phyloP scores from a whole-genome alignment of 64 coral and sea anemone genomes.

The Acropora tenuis region DNA sequence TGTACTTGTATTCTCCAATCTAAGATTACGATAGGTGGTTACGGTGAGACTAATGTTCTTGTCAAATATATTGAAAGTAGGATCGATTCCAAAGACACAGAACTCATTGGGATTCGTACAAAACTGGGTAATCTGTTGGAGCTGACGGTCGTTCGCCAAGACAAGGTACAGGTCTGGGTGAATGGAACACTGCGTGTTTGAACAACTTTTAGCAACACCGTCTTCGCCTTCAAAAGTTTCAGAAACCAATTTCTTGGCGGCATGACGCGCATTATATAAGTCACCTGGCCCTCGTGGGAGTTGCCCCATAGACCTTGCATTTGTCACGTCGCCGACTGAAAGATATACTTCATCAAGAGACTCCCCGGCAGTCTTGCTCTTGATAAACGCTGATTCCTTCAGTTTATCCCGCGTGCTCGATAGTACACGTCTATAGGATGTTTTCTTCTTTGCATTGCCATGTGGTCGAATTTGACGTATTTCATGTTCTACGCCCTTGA shows the following conservation, averaged over 20 bases:
- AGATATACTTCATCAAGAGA: constrained; percentile 59
- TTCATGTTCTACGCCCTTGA: constrained; percentile 64
- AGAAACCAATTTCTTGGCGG: constrained; percentile 20
- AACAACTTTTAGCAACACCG: constrained; percentile 11
- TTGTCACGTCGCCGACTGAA: constrained; percentile 54
- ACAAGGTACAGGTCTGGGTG: constrained; percentile 52
- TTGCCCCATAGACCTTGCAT: constrained; percentile 39
- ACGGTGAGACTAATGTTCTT: constrained; percentile 66
- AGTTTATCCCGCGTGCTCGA: constrained; percentile 53
- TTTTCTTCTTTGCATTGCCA: constrained; percentile 54
- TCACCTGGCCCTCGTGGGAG: constrained; percentile 65
- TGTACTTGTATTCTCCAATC: constrained; percentile 35
- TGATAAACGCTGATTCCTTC: constrained; percentile 27
- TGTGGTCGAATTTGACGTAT: constrained; percentile 32
- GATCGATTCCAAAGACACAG: constrained; percentile 67
- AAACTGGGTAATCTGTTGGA: constrained; percentile 41
- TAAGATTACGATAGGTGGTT: constrained; percentile 65
- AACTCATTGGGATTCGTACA: constrained; percentile 71
- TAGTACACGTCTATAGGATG: constrained; percentile 46
- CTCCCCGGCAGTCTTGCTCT: constrained; percentile 51
- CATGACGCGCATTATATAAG: constrained; percentile 61
- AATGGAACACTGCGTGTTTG: constrained; percentile 11
- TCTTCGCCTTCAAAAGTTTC: constrained; percentile 22
- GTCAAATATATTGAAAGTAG: constrained; percentile 70
- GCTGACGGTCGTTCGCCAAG: constrained; percentile 56